Conservation (phyloP, 1,140 invertebrate genomes). For the Hylaeus anthracinus region DNA sequence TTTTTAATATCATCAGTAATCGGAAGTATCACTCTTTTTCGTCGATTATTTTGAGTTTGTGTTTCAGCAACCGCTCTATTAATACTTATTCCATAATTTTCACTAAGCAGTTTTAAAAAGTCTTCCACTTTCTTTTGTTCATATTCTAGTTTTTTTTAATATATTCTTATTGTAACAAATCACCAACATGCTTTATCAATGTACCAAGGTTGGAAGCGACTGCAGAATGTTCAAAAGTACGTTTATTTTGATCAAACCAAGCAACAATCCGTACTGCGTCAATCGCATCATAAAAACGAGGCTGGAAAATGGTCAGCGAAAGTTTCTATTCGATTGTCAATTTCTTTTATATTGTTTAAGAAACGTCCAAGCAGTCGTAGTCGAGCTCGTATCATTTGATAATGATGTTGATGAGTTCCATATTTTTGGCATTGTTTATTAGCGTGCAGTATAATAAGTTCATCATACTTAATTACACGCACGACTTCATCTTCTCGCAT, state of each 20-base stretch:
- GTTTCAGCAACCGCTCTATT: slow-evolving; percentile 24
- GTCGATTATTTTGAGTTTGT: slow-evolving; percentile 17
- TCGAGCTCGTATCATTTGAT: background rate
- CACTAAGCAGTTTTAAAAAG: slow-evolving; percentile 31
- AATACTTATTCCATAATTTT: slow-evolving; percentile 30
- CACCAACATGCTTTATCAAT: background rate
- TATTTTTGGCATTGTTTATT: slow-evolving; percentile 1
- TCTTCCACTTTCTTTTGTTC: slow-evolving; percentile 7
- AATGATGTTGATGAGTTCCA: background rate
- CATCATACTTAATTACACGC: background rate
- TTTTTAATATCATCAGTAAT: background rate
- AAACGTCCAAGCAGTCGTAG: slow-evolving; percentile 8
- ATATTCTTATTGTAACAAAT: background rate
- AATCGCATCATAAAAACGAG: too few relatives aligned
- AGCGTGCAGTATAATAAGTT: background rate
- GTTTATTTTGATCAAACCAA: background rate
- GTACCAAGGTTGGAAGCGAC: background rate
- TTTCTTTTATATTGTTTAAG: too few relatives aligned
- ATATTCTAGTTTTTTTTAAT: background rate
- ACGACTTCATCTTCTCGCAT: slow-evolving; percentile 1
- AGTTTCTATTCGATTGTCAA: too few relatives aligned
- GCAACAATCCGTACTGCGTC: too few relatives aligned
- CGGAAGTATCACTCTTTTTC: slow-evolving; percentile 33
- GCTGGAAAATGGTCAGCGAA: too few relatives aligned
- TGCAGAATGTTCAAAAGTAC: background rate